Evolutionary conservation across 2,113 vertebrate genomes (phyloP), one percentile per base, ranked within the genome.

Genomic region (Megalops atlanticus): DNA sequence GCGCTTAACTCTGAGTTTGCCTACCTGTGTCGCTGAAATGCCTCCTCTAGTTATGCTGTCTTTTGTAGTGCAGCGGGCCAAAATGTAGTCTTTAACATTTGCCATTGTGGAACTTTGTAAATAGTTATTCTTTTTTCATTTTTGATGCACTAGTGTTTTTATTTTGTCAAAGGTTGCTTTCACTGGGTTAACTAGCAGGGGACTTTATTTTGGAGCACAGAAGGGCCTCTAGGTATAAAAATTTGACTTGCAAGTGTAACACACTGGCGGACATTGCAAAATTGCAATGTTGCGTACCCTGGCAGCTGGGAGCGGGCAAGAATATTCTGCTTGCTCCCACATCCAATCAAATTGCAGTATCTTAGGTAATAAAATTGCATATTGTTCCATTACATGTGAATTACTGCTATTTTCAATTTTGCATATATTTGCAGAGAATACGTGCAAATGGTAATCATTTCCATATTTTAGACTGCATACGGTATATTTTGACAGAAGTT

Each of bases 321-420:
- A 45, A 45, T 6, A 45, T 31, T 64, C 58, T 10, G 31, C 58
- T n/a, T 10, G 24, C 58, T 64, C n/a, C n/a, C 58, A 27, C 24
- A 64, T 4, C 58, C 58, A 64, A 64, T 64, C 24, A 64, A 64
- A 64, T 64, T 64, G 58, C 58, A 64, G 58, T 31, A n/a, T 64
- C 11, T n/a, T n/a, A n/a, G n/a, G n/a, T n/a, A n/a, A n/a, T n/a
- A n/a, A n/a, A n/a, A n/a, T n/a, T n/a, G n/a, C n/a, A n/a, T n/a
- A n/a, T n/a, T n/a, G n/a, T 27, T 31, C n/a, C 31, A n/a, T 27
- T 64, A 24, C 24, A 12, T 64, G 31, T 31, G 1, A 31, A 64
- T 64, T 27, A 64, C 31, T 64, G n/a, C 24, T 10, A 64, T 8
- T 64, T 64, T 64, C 58, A 27, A 31, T 64, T 31, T 4, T 64